Percentiles rank a stretch among this genome's conserved stretches.
These are phyloP conservation scores for Apeira syringaria DNA, from an alignment of 2,888 invertebrate genomes.

Conservation along the genomic window DNA sequence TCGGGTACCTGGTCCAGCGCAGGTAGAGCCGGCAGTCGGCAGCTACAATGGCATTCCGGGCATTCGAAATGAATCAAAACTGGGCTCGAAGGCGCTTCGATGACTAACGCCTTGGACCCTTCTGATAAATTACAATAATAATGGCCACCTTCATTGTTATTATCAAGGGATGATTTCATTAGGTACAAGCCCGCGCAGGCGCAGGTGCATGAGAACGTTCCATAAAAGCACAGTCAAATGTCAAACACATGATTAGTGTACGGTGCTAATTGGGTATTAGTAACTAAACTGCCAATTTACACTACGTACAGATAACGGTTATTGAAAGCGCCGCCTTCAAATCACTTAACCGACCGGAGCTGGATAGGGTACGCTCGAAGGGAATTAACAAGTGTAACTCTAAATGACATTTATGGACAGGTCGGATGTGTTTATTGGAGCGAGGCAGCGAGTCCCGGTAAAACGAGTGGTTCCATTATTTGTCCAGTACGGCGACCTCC, in stretches of 20 bases:
- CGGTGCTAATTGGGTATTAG: constrained; percentile 21
- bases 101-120: constrained; percentile 57
- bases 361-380: constrained; percentile 14
- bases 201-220: constrained; percentile 28
- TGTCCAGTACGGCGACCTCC: constrained; percentile 75
- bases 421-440: constrained; percentile 70
- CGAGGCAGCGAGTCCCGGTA: constrained; percentile 61
- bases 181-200: constrained; percentile 62
- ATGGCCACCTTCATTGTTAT: constrained; percentile 65
- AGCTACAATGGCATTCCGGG: constrained; percentile 77
- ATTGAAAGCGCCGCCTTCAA: constrained; percentile 2
- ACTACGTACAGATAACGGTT: not conserved
- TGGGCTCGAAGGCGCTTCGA: constrained; percentile 52
- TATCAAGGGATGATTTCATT: constrained; percentile 77
- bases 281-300: constrained; percentile 15
- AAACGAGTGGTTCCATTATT: constrained; percentile 71
- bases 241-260: constrained; percentile 49
- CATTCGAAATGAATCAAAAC: constrained; percentile 80
- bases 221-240: constrained; percentile 51
- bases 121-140: constrained; percentile 74
- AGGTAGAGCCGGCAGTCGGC: constrained; percentile 70
- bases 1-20: constrained; percentile 46
- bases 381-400: constrained; percentile 60
- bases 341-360: constrained; percentile 6
- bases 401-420: constrained; percentile 69